Base-by-base conservation (phyloP, 2,888 invertebrate species). In the Diloba caeruleocephala region DNA sequence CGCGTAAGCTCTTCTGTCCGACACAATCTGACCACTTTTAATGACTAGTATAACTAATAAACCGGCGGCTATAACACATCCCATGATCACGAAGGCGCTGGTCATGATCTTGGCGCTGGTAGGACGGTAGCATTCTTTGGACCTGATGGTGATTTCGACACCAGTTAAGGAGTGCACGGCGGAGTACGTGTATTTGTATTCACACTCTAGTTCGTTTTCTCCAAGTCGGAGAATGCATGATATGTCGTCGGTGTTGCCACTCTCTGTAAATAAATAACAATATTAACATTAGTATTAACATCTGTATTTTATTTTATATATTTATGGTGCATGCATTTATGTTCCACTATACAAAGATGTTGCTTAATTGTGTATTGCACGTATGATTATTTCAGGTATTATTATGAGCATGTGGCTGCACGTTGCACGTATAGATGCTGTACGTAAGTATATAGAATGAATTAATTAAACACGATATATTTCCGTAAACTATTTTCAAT, bases 1-100 rank as follows among this genome's bases (percentile, higher is more conserved):
- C 0, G 94, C 94, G 61, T 92, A 95, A 0, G 95, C 95, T 15
- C 92, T 78, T 19, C 92, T 91, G 64, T 95, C 95, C 0, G 93
- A 92, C 0, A 88, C 74, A 0, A 91, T 81, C 15, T 94, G 86
- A 0, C 88, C 90, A 42, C 75, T 81, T 76, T 92, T 93, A 7
- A 92, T 55, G 0, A 86, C 68, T 10, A 90, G 57, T 12, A 95
- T 89, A 0, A 90, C 55, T 0, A 94, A 42, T 0, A 95, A 31
- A 0, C 95, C 95, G 0, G 89, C 71, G 0, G 94, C 74, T 17
- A 95, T 70, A 0, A 94, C 94, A 17, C 86, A 85, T 0, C 84
- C 78, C 65, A 94, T 88, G 33, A 94, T 90, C 6, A 87, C 76
- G 0, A 91, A 55, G 0, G 77, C 87, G 8, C 81, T 87, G 14